Conservation (phyloP, 2,888 invertebrate genomes). For the Cataglyphis cursor region DNA sequence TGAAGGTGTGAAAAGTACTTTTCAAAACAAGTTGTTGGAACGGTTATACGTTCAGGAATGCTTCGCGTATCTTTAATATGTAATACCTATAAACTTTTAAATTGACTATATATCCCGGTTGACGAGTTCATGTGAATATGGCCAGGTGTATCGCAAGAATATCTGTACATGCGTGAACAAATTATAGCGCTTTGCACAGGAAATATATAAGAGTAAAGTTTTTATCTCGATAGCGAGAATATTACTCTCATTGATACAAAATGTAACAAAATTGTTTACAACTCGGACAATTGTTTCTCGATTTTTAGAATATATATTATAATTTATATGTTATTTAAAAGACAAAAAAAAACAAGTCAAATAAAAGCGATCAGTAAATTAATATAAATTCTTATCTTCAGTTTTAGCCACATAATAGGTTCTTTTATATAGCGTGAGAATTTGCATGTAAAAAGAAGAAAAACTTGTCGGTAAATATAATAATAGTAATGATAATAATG, state of each 20-base stretch:
- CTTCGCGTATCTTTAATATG: not conserved
- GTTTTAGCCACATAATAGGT: not conserved
- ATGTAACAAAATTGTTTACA: not conserved
- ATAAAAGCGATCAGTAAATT: not conserved
- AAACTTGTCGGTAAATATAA: conserved; percentile 13
- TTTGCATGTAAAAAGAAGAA: not conserved
- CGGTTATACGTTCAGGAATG: not conserved
- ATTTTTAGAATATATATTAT: not conserved
- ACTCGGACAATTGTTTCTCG: too few relatives aligned
- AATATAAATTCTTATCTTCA: conserved; percentile 7
- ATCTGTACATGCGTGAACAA: not conserved
- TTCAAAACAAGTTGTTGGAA: not conserved
- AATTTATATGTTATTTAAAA: not conserved
- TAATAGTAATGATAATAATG: not conserved
- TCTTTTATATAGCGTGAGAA: not conserved
- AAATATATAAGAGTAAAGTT: not conserved
- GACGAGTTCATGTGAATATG: not conserved
- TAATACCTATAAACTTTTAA: not conserved
- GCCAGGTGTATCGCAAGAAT: not conserved
- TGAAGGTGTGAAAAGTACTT: conserved; percentile 35
- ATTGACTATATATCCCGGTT: not conserved
- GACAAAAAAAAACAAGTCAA: not conserved
- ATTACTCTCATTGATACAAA: not conserved
- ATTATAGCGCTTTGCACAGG: not conserved
- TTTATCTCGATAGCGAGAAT: not conserved